phyloP scores from a whole-genome alignment of 2,888 invertebrate genomes.

The Cataglyphis rosenhaueri region DNA sequence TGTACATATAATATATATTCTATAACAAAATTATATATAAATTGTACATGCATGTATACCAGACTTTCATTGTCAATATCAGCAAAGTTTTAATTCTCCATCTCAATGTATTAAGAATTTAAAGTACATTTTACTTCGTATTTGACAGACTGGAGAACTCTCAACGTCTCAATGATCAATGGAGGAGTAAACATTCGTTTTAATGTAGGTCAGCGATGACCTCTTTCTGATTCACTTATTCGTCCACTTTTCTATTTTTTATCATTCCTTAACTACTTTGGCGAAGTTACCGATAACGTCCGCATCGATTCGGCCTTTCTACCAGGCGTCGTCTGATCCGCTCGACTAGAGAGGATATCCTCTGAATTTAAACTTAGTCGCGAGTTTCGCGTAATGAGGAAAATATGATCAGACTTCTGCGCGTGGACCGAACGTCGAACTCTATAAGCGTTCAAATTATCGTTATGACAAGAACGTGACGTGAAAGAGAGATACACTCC shows the following conservation, averaged over 20 bases:
- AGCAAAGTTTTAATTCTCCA: not conserved
- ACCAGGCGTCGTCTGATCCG: slow-evolving; percentile 39
- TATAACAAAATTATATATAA: not conserved
- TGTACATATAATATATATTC: not conserved
- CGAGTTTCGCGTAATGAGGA: slow-evolving; percentile 38
- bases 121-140: not conserved
- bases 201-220: slow-evolving; percentile 22
- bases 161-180: slow-evolving; percentile 20
- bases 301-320: slow-evolving; percentile 57
- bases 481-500: slow-evolving; percentile 35
- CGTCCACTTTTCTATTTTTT: slow-evolving; percentile 56
- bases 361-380: slow-evolving; percentile 56
- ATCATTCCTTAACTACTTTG: slow-evolving; percentile 60
- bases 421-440: not conserved
- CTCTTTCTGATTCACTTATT: not conserved
- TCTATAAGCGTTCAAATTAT: slow-evolving; percentile 49
- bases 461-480: slow-evolving; percentile 41
- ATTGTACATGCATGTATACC: not conserved
- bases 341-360: slow-evolving; percentile 44
- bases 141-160: not conserved
- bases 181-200: slow-evolving; percentile 12
- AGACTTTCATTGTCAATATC: not conserved
- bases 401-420: slow-evolving; percentile 31
- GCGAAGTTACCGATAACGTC: slow-evolving; percentile 46
- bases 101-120: not conserved